Percentiles rank a stretch among this genome's conserved stretches.
These are phyloP conservation scores for Hylomyscus alleni DNA, from an alignment of 2,797 vertebrate genomes.

Conservation along the genomic window DNA sequence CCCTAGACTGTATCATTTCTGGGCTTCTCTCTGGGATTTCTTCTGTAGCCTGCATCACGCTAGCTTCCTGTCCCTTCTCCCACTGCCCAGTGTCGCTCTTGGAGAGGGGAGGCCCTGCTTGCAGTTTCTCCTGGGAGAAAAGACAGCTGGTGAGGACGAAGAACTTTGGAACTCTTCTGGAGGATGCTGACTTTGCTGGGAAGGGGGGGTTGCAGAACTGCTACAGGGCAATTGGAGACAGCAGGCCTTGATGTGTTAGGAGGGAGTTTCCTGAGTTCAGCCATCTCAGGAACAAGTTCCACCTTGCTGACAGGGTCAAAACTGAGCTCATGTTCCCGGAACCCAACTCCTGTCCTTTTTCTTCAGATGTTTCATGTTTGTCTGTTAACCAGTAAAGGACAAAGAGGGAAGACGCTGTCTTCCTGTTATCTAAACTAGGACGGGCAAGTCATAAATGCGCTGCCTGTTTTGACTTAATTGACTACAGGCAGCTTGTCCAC, in stretches of 20 bases:
- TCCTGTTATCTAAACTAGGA: neutral
- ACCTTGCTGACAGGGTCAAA: neutral
- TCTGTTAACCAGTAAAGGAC: no score
- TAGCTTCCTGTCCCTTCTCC: neutral
- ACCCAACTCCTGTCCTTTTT: neutral
- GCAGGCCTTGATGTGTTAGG: neutral
- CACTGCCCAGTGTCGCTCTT: no score
- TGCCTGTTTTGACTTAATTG: neutral
- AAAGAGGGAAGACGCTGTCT: neutral
- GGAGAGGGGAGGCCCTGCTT: neutral
- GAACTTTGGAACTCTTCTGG: constrained; percentile 18
- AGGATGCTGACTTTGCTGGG: neutral
- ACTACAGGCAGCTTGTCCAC: neutral
- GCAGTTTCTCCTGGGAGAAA: neutral
- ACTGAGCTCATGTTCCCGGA: neutral
- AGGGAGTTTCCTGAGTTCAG: neutral
- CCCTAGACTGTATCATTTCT: no score
- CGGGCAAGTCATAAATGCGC: neutral
- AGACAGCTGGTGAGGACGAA: neutral
- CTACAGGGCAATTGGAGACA: constrained; percentile 11
- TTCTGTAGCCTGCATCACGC: neutral
- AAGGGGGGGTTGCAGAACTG: constrained; percentile 19
- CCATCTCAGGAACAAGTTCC: neutral
- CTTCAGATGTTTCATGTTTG: neutral
- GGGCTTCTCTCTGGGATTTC: neutral